Base-by-base conservation (phyloP, 2,888 invertebrate genomes). In the Volucella inanis region DNA sequence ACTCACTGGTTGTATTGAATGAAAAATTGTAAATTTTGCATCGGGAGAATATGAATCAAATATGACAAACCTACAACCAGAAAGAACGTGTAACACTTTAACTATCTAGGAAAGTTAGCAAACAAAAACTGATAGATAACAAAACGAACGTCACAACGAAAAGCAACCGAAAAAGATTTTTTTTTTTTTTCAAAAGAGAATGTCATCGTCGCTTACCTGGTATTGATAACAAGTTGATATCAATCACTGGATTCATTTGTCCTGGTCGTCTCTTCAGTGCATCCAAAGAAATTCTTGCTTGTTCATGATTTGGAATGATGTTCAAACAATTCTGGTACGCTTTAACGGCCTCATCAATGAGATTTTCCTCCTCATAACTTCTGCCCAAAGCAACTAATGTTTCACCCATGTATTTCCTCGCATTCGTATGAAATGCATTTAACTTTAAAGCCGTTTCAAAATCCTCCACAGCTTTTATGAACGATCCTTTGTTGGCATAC, bases 401-500 rank as follows among this genome's bases (percentile, higher is more conserved):
- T 92, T 98, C 98, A 43, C 97, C 96, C 93, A 98, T 95, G 92
- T 98, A 99, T 91, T 98, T 98, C 76, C 97, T 95, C 43, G 98
- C 98, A 92, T 98, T 98, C 1, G 96, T 95, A 92, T 99, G 98
- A 87, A 95, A 96, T 1, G 96, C 96, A 92, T 98, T 97, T 54
- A 97, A 92, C 91, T 96, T 96, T 49, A 98, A 92, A 4, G 98
- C 98, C 22, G 96, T 96, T 92, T 98, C 98, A 92, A 99, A 98
- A 91, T 99, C 98, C 89, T 97, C 97, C 87, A 98, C 96, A 0
- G 98, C 98, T 91, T 97, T 97, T 89, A 96, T 95, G 92, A 97
- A 98, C 89, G 96, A 97, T 87, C 98, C 98, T 90, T 97, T 97
- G 91, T 98, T 98, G 11, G 98, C 98, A 91, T 97, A 98, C 89